Percentiles rank a stretch among this genome's conserved stretches.
Conservation (phyloP, 2,888 invertebrate species). For the Tigriopus californicus region DNA sequence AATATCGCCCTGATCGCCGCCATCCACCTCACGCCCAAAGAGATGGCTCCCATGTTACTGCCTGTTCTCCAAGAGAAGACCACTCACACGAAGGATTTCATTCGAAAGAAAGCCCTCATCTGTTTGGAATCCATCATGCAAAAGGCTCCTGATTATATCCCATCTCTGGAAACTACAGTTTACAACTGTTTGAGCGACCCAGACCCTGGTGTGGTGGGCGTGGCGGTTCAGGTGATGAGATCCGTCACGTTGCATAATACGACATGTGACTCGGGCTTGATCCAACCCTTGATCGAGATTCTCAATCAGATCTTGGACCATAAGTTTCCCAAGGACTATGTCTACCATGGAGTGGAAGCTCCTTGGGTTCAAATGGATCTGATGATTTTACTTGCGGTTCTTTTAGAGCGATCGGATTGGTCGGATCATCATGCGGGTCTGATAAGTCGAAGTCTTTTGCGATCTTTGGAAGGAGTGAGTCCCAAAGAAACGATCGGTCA, state of each 20-base stretch:
- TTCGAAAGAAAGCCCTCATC: slow-evolving; percentile 7
- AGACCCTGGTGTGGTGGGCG: not conserved
- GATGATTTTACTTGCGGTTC: not conserved
- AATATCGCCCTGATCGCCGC: slow-evolving; percentile 7
- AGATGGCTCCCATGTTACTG: slow-evolving; percentile 1
- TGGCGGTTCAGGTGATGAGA: not conserved
- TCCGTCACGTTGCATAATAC: not conserved
- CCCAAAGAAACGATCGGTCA: not conserved
- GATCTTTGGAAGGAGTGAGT: not conserved
- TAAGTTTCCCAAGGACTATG: slow-evolving; percentile 3
- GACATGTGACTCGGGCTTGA: too few relatives aligned
- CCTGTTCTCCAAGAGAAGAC: slow-evolving; percentile 2
- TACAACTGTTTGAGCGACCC: not conserved
- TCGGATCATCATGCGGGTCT: not conserved
- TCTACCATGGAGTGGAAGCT: not conserved
- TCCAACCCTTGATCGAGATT: not conserved
- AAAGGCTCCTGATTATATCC: not conserved
- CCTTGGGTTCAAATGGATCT: slow-evolving; percentile 4
- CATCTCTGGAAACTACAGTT: not conserved
- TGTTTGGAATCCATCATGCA: not conserved
- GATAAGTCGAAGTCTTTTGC: not conserved
- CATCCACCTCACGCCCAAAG: not conserved
- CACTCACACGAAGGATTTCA: slow-evolving; percentile 11
- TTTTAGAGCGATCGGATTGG: not conserved
- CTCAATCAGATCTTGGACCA: slow-evolving; percentile 1